Conservation (phyloP, 2,888 invertebrate species). For the Callinectes sapidus region DNA sequence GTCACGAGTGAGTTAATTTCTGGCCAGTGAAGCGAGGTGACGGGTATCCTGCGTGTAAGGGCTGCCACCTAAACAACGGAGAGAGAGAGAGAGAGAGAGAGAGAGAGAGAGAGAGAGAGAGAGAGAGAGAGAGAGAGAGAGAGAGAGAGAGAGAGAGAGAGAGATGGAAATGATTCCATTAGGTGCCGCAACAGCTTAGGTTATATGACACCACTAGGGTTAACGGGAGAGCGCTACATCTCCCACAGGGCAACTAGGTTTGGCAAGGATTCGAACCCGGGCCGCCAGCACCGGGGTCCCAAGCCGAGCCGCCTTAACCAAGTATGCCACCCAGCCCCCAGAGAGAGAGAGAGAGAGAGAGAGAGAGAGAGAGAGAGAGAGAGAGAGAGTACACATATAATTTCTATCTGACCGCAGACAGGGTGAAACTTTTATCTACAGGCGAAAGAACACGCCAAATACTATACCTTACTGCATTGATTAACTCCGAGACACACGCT, state of each 20-base stretch:
- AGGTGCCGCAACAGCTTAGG: no score
- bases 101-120: conserved; percentile 44
- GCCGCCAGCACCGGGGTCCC: no score
- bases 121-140: conserved; percentile 41
- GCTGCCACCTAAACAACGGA: background rate
- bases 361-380: conserved; percentile 40
- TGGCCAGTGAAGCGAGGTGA: background rate
- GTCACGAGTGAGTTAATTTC: background rate
- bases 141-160: conserved; percentile 4
- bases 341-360: conserved; percentile 44
- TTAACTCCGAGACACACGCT: background rate
- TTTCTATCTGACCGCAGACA: background rate
- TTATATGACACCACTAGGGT: no score
- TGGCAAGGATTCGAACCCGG: no score
- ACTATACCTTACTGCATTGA: background rate
- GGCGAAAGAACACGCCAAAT: background rate
- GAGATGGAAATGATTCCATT: no score
- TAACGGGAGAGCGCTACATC: no score
- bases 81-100: conserved; percentile 36
- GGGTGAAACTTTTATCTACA: no score
- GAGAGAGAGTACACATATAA: background rate
- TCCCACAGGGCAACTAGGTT: no score
- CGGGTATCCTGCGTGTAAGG: background rate
- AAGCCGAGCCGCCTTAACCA: no score
- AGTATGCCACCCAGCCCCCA: no score